Evolutionary conservation across 2,797 vertebrate species (phyloP).

Genomic region (Sebastes cheni): DNA sequence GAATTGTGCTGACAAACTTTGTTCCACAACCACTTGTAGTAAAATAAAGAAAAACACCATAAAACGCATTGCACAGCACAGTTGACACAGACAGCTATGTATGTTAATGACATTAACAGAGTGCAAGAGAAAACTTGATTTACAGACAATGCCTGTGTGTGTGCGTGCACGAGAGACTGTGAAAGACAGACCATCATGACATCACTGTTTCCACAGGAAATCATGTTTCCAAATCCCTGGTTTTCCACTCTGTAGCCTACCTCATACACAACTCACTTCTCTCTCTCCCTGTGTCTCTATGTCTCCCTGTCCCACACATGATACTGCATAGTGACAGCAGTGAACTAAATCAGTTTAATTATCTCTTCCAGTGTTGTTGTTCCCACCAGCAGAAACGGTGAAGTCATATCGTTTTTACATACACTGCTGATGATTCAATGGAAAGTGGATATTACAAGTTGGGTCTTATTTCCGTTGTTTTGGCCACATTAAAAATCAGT

Average conservation of each 20-base stretch:
- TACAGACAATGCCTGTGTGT: slow-evolving; percentile 39
- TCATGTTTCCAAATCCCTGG: slow-evolving; percentile 72
- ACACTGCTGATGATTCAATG: neutral
- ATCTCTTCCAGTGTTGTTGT: slow-evolving; percentile 6
- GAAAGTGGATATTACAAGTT: slow-evolving; percentile 10
- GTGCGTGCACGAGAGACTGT: slow-evolving; percentile 38
- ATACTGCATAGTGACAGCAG: slow-evolving; percentile 31
- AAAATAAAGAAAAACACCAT: slow-evolving; percentile 10
- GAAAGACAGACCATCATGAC: slow-evolving; percentile 71
- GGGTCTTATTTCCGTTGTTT: slow-evolving; percentile 16
- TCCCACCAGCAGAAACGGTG: slow-evolving; percentile 25
- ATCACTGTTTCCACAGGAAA: slow-evolving; percentile 85
- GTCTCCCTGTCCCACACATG: slow-evolving; percentile 18
- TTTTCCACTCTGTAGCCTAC: slow-evolving; percentile 72
- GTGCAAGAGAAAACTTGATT: slow-evolving; percentile 37
- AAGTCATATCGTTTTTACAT: slow-evolving; percentile 31
- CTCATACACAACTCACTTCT: slow-evolving; percentile 46
- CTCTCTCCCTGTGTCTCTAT: neutral
- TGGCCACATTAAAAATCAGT: neutral
- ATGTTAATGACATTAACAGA: slow-evolving; percentile 68
- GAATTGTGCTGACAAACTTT: slow-evolving; percentile 2
- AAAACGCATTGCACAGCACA: slow-evolving; percentile 30
- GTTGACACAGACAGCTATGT: slow-evolving; percentile 25
- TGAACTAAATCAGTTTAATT: slow-evolving; percentile 41
- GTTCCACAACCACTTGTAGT: slow-evolving; percentile 14